These are phyloP conservation scores for Meteorus colon DNA, from an alignment of 2,888 invertebrate species.

Conservation along the genomic window DNA sequence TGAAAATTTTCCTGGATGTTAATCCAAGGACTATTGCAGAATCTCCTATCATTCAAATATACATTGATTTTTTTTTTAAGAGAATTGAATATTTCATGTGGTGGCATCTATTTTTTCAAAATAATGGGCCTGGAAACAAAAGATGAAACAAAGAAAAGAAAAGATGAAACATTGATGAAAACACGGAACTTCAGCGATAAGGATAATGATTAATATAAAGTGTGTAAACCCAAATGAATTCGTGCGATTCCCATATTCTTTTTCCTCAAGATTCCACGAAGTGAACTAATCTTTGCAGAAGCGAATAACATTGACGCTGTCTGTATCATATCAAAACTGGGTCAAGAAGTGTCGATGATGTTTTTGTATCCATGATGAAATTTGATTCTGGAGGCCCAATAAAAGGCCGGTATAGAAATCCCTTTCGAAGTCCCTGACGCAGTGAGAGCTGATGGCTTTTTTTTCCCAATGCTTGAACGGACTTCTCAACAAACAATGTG, in stretches of 20 bases:
- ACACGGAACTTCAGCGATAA: too few relatives aligned
- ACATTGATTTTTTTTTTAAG: too few relatives aligned
- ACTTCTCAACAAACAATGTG: neutral
- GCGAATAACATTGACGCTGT: neutral
- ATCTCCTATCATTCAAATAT: neutral
- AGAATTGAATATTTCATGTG: neutral
- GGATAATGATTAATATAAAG: too few relatives aligned
- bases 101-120: neutral
- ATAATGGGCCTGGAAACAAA: too few relatives aligned
- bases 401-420: neutral
- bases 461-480: neutral
- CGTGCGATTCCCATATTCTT: too few relatives aligned
- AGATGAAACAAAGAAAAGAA: too few relatives aligned
- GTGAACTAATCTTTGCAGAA: neutral
- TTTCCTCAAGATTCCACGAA: neutral
- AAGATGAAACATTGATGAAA: too few relatives aligned
- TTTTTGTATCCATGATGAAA: conserved; percentile 14
- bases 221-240: too few relatives aligned
- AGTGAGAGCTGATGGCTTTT: neutral
- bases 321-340: neutral
- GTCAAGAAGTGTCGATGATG: neutral
- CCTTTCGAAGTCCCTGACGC: neutral
- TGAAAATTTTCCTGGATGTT: neutral
- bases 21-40: neutral
- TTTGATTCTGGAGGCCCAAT: neutral